A percentile compares a stretch with the other conserved stretches of the same genome.
Conservation (phyloP, 2,797 vertebrate genomes). For the Cryptoprocta ferox region DNA sequence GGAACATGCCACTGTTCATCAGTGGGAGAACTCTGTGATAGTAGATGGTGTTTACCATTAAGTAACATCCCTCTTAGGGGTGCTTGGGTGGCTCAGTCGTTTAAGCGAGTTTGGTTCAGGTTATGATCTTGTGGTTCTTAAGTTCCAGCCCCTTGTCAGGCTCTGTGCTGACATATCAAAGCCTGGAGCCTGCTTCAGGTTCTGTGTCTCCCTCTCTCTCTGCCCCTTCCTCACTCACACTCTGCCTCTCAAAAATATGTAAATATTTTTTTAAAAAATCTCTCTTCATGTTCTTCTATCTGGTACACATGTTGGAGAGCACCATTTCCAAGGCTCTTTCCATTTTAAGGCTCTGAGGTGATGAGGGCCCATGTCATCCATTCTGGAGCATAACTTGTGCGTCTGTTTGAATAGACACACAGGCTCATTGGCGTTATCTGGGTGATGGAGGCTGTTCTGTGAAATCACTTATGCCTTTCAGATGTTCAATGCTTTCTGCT, state of each 20-base stretch:
- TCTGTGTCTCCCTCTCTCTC: not conserved
- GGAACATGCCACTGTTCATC: not conserved
- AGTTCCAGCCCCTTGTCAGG: not conserved
- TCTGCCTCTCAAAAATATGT: not conserved
- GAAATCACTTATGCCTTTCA: not conserved
- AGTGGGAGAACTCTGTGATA: not conserved
- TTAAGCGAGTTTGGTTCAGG: not conserved
- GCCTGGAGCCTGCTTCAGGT: not conserved
- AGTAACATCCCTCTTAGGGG: not conserved
- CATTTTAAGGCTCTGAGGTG: not conserved
- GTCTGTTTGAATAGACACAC: not conserved
- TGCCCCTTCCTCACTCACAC: too few relatives aligned
- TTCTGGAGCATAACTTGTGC: not conserved
- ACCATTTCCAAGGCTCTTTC: not conserved
- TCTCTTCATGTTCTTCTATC: not conserved
- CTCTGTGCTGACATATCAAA: too few relatives aligned
- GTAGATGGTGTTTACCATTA: not conserved
- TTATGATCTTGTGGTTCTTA: not conserved
- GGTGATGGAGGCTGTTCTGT: not conserved
- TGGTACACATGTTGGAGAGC: not conserved
- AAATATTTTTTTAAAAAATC: not conserved
- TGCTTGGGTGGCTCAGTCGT: too few relatives aligned
- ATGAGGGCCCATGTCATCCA: not conserved
- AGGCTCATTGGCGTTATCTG: not conserved
- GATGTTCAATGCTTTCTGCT: not conserved